Conservation (phyloP, 2,888 invertebrate genomes). For the Steinernema scapterisci region DNA sequence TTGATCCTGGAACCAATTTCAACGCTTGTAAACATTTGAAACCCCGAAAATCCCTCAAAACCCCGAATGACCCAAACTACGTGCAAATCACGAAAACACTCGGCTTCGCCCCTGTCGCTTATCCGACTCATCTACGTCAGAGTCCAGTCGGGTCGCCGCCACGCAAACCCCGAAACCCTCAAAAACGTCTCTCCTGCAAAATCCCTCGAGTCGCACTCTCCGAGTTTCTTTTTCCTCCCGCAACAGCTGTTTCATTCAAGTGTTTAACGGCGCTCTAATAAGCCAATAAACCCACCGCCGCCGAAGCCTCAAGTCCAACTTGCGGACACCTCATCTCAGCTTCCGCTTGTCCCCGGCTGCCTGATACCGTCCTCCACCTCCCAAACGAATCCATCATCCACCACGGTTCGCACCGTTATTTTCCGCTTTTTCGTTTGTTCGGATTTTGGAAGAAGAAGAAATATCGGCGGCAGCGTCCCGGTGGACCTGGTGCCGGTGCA, state of each 20-base stretch:
- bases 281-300: background rate
- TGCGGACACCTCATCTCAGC: slow-evolving; percentile 16
- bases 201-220: background rate
- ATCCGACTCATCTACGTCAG: slow-evolving; percentile 8
- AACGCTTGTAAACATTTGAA: too few relatives aligned
- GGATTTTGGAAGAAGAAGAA: background rate
- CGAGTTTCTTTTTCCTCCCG: slow-evolving; percentile 25
- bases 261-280: background rate
- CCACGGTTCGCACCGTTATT: background rate
- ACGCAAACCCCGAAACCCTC: background rate
- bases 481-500: too few relatives aligned
- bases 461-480: background rate
- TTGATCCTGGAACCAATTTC: too few relatives aligned
- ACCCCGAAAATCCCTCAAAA: too few relatives aligned
- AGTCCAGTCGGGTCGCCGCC: background rate
- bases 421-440: slow-evolving; percentile 11
- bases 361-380: slow-evolving; percentile 1
- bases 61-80: background rate
- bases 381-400: slow-evolving; percentile 16
- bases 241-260: slow-evolving; percentile 17
- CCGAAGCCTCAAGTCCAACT: slow-evolving; percentile 1
- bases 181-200: slow-evolving; percentile 13
- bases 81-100: slow-evolving; percentile 5
- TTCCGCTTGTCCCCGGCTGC: slow-evolving; percentile 16
- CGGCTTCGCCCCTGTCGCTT: background rate